Base-by-base conservation (phyloP, 2,888 invertebrate species). In the Stenolophus ochropezus region DNA sequence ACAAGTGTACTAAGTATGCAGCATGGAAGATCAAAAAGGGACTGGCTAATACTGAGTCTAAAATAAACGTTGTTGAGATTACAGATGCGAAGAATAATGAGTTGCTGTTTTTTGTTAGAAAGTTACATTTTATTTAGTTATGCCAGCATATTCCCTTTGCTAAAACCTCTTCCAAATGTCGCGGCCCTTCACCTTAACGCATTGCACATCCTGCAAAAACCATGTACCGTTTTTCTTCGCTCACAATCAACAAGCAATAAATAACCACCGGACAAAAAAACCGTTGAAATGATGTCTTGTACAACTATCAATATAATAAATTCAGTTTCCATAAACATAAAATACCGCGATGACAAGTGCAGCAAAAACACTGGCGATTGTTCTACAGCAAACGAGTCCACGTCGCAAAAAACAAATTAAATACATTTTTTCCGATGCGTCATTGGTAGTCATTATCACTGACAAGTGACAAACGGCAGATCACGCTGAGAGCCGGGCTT, bases 271-370 rank as follows among this genome's bases (percentile, higher is more conserved):
- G 25, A 6, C 1, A 4, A 20, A 61, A 61, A 61, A 61, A 61
- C 23, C 4, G 56, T 56, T 56, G 53, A 53, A 56, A 56, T 20
- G 56, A 61, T 61, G 56, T 25, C 23, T n/a, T 25, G 23, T 61
- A 21, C 21, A 61, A 21, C n/a, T 27, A 69, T 69, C 65, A 18
- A 74, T 53, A 53, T 51, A 51, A 74, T 74, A 74, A 74, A 73
- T 73, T 73, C 73, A 47, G 73, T 73, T 49, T 49, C 73, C 47
- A 73, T 73, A 73, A 73, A 73, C 73, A 47, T 73, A 73, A 73
- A 73, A 74, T 74, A 74, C 74, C 53, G 74, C 74, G 74, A 74
- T 74, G 78, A 78, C 78, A 78, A 78, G 47, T 47, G 11, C 61
- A n/a, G 47, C 25, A 47, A 33, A 77, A 56, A 20, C 16, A 56